Evolutionary conservation across 2,113 vertebrate species (phyloP), one percentile per base, ranked within the genome.

Genomic region (Aepyceros melampus): DNA sequence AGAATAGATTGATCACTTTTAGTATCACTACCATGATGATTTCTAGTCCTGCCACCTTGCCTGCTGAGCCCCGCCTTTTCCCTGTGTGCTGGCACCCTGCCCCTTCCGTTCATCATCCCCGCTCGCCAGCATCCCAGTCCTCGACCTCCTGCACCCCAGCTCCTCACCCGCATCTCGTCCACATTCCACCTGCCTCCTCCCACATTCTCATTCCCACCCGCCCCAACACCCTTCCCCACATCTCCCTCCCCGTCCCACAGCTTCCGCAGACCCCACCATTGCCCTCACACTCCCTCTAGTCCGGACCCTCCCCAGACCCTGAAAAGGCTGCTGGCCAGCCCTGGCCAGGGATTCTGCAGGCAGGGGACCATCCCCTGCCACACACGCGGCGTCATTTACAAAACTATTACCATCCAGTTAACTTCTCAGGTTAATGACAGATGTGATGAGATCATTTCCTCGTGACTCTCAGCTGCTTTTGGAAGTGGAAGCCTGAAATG

Each of bases 351-450:
- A 47, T 31, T 74, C 33, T 7, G 15, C 5, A 7, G n/a, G 7
- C 79, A 33, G 17, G 7, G 27, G 2, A 36, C n/a, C 31, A 3
- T 33, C 43, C 64, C 33, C 14, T 29, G 25, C 62, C 45, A 1
- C 3, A 7, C 3, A 6, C 2, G 0, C 25, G 2, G 1, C 49
- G 2, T 33, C 43, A 5, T 76, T 67, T 71, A n/a, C 33, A 36
- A 11, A 78, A 58, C n/a, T 29, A 19, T 36, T 55, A 16, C 47
- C 71, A 58, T 15, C n/a, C 31, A 19, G 58, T 29, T 71, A 40
- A 43, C 51, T n/a, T 79, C 78, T 71, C 49, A 23, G 45, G 31
- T 55, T n/a, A 16, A 55, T 71, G 71, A 36, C 49, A 25, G 47
- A 23, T 49, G 45, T 31, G 40, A 19, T 51, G 92, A 7, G 31